Percentiles rank a stretch among this genome's conserved stretches.
phyloP scores from a whole-genome alignment of 2,113 vertebrate genomes.

The Jacana jacana region DNA sequence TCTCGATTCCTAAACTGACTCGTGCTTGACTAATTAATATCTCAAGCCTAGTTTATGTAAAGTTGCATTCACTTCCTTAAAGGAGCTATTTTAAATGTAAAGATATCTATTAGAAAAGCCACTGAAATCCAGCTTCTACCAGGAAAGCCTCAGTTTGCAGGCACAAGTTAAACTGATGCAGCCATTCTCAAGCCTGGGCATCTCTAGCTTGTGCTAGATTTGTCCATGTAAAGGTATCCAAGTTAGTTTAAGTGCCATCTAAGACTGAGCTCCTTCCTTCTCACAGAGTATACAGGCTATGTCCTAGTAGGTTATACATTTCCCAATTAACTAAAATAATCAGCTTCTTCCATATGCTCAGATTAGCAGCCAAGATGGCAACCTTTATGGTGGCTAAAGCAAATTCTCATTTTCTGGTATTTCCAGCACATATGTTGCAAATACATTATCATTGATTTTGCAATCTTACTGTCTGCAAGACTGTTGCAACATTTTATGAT shows the following conservation, averaged over 20 bases:
- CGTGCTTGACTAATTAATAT: neutral
- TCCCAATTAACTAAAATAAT: neutral
- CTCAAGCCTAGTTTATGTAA: neutral
- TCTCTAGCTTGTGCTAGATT: neutral
- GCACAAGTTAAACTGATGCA: neutral
- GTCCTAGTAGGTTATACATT: neutral
- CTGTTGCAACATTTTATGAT: neutral
- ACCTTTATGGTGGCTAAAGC: neutral
- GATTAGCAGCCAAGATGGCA: neutral
- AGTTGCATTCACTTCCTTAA: neutral
- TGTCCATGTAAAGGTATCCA: neutral
- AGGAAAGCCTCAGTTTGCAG: neutral
- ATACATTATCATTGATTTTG: no score
- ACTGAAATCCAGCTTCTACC: neutral
- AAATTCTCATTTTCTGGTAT: neutral
- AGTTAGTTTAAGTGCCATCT: neutral
- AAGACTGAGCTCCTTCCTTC: neutral
- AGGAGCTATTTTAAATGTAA: neutral
- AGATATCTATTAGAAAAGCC: neutral
- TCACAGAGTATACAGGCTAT: neutral
- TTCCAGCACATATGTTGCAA: neutral
- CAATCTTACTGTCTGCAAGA: neutral
- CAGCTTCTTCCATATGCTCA: neutral
- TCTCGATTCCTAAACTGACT: neutral
- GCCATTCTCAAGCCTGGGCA: neutral